Base-by-base conservation (phyloP, 2,113 vertebrate genomes). In the Empidonax traillii region DNA sequence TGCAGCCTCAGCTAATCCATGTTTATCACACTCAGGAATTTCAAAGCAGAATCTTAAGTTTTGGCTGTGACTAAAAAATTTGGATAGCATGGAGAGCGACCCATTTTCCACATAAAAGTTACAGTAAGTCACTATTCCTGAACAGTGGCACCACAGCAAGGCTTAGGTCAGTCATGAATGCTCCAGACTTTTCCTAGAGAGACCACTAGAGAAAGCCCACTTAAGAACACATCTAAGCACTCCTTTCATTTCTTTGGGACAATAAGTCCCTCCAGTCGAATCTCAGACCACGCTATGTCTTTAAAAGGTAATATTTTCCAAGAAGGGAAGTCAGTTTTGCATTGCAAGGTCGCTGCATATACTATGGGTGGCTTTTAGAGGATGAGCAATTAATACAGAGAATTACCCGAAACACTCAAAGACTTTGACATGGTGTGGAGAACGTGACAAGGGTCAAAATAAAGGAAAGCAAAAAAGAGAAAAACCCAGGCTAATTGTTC, bases 251-350 rank as follows among this genome's bases (percentile, higher is more conserved):
- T 72, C 35, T 71, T 41, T 89, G 68, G 76, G 87, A 93, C 55
- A 81, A 89, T 51, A 83, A 73, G 53, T 61, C n/a, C 93, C 9
- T 49, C 80, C 55, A 28, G 78, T 44, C 67, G 56, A 27, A 33
- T 21, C 52, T 80, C 27, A 44, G 71, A 66, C 44, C 56, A 68
- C 1, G 4, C 35, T 91, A 68, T 90, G 87, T 83, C 91, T 85
- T 97, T 75, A 63, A 87, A 72, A 93, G 58, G 53, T 85, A 89
- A 75, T 52, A 53, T 33, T 94, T 87, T 91, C 63, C 91, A 89
- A 94, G 76, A 39, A 71, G 27, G 78, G 61, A 97, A 78, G 87
- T 91, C 83, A 94, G 69, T 80, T 74, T 47, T 96, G 77, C 56
- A 39, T 63, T 84, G 61, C 75, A 85, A 90, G 72, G 61, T 81